Conservation (phyloP, 2,797 vertebrate genomes). For the Schizopygopsis malacanthus region DNA sequence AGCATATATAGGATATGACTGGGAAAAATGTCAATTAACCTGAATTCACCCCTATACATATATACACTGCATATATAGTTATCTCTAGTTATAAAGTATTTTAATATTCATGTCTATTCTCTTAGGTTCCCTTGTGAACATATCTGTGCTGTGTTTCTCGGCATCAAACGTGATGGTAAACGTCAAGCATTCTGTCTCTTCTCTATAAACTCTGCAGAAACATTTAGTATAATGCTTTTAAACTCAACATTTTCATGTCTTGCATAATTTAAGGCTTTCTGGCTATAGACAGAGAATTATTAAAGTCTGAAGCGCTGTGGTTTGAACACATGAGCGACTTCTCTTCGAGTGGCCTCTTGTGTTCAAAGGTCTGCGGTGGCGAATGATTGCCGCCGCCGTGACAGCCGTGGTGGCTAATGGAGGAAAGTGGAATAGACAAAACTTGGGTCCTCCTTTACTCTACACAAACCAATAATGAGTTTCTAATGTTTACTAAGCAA, state of each 20-base stretch:
- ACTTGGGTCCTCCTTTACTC: constrained; percentile 21
- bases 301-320: constrained; percentile 31
- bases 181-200: constrained; percentile 3
- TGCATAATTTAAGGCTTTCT: constrained; percentile 56
- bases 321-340: constrained; percentile 36
- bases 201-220: constrained; percentile 3
- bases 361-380: constrained; percentile 5
- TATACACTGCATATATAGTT: not conserved
- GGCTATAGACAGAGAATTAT: constrained; percentile 40
- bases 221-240: constrained; percentile 30
- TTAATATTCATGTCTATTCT: not conserved
- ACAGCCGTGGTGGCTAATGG: not conserved
- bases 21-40: not conserved
- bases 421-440: not conserved
- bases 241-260: constrained; percentile 39
- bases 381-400: not conserved
- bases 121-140: not conserved
- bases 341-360: constrained; percentile 1
- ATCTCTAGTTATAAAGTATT: not conserved
- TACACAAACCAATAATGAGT: constrained; percentile 61
- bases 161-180: not conserved
- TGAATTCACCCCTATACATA: not conserved
- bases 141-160: not conserved
- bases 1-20: not conserved
- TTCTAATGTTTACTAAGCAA: constrained; percentile 63